These are phyloP conservation scores for Corythaixoides concolor DNA, from an alignment of 2,113 vertebrate species.

Conservation along the genomic window DNA sequence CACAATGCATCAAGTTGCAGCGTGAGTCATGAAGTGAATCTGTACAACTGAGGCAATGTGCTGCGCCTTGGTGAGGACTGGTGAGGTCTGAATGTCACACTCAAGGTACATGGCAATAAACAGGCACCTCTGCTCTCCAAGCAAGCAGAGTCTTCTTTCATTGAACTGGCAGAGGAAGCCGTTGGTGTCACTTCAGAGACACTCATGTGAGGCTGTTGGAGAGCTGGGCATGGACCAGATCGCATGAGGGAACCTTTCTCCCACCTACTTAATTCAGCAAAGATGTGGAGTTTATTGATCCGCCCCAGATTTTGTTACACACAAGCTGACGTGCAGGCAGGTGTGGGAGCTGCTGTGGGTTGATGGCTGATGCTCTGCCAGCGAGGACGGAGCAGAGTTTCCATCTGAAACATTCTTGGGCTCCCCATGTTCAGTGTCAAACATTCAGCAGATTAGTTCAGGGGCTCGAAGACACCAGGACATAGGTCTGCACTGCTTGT, in stretches of 20 bases:
- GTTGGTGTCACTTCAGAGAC: not conserved
- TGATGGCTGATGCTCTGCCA: not conserved
- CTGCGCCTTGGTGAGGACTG: slow-evolving; percentile 19
- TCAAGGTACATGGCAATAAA: not conserved
- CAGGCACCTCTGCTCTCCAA: not conserved
- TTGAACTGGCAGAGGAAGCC: not conserved
- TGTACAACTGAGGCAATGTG: slow-evolving; percentile 42
- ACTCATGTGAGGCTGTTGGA: not conserved
- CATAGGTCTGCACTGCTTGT: not conserved
- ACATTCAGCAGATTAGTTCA: accelerated
- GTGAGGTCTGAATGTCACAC: slow-evolving; percentile 36
- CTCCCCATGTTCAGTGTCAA: not conserved
- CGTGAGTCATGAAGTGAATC: slow-evolving; percentile 62
- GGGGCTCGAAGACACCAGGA: not conserved
- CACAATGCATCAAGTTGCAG: slow-evolving; percentile 64
- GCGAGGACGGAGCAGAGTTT: not conserved
- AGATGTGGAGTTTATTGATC: not conserved
- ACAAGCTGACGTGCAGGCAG: not conserved
- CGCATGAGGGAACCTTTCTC: not conserved
- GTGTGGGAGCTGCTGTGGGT: not conserved
- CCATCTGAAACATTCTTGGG: not conserved
- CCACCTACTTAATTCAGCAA: not conserved
- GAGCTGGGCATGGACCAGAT: not conserved
- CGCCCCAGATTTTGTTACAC: not conserved
- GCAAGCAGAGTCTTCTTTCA: not conserved